phyloP scores from a whole-genome alignment of 1,140 invertebrate genomes.

The Papilio polyxenes region DNA sequence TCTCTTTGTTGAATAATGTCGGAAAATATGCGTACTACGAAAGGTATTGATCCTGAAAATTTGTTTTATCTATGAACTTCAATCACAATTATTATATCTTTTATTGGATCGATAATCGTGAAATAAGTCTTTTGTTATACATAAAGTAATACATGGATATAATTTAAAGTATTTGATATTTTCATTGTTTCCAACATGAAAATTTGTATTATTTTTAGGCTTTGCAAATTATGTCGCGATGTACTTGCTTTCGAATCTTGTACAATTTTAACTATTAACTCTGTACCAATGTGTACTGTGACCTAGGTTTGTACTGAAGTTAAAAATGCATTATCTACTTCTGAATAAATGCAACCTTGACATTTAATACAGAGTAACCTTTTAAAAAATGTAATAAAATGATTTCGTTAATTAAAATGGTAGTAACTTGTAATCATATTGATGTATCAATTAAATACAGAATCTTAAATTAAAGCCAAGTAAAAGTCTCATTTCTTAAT shows the following conservation, averaged over 20 bases:
- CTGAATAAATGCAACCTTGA: neutral
- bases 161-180: neutral
- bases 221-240: neutral
- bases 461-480: too few species aligned
- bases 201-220: neutral
- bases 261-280: neutral
- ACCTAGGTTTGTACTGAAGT: neutral
- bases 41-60: neutral
- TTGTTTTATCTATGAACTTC: neutral
- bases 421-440: too few species aligned
- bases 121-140: constrained; percentile 19
- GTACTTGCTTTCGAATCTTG: neutral
- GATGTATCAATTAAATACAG: too few species aligned
- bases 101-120: neutral
- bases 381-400: neutral
- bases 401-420: neutral
- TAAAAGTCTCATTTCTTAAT: too few species aligned
- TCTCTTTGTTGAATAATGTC: constrained; percentile 7
- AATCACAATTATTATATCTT: neutral
- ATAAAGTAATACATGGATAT: neutral
- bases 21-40: neutral
- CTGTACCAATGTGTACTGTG: neutral
- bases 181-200: neutral
- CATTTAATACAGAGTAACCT: neutral
- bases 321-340: too few species aligned